Evolutionary conservation across 2,888 invertebrate species (phyloP).

Genomic region (Graphium colonna): DNA sequence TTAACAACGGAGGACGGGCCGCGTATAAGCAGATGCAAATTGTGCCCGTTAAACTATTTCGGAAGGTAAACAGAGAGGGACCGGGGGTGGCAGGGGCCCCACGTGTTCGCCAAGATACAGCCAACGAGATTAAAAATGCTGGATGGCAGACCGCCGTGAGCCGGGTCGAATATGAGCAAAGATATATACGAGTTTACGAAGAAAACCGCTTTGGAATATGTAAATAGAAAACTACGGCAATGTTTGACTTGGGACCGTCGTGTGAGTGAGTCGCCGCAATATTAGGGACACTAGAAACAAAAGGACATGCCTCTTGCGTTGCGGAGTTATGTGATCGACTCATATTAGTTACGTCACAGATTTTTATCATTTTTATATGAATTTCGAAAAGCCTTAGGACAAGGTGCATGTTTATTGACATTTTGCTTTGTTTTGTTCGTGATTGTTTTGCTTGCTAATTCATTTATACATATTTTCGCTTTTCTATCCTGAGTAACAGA

Average conservation of each 20-base stretch:
- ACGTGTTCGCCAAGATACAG: constrained; percentile 68
- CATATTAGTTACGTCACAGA: too few species aligned
- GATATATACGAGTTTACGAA: constrained; percentile 74
- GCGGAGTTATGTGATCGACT: too few species aligned
- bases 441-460: too few species aligned
- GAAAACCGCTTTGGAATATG: constrained; percentile 76
- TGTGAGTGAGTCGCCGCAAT: constrained; percentile 56
- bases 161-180: constrained; percentile 57
- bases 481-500: too few species aligned
- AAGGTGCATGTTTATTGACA: too few species aligned
- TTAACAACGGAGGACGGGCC: constrained; percentile 74
- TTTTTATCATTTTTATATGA: not conserved
- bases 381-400: too few species aligned
- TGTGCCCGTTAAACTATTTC: constrained; percentile 79
- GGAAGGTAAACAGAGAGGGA: constrained; percentile 74
- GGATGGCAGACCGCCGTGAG: constrained; percentile 68
- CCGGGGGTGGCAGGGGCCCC: constrained; percentile 43
- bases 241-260: constrained; percentile 65
- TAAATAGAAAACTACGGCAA: constrained; percentile 76
- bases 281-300: constrained; percentile 44
- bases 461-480: too few species aligned
- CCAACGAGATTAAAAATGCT: constrained; percentile 78
- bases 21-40: constrained; percentile 78
- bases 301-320: constrained; percentile 30
- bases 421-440: too few species aligned